Percentiles rank a stretch among this genome's conserved stretches.
Conservation (phyloP, 2,797 vertebrate species). For the Micromesistius poutassou region DNA sequence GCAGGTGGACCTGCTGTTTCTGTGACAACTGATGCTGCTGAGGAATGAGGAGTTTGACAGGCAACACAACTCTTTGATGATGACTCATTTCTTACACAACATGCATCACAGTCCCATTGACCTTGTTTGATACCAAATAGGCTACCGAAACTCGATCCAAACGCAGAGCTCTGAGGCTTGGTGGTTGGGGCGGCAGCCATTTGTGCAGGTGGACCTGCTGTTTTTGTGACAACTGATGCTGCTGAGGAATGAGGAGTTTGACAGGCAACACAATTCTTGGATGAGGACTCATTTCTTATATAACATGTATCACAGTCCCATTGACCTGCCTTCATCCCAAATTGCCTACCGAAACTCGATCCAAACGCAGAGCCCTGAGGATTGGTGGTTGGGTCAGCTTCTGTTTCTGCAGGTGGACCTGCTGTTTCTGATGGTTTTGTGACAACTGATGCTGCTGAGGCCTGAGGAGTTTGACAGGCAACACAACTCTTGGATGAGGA, state of each 20-base stretch:
- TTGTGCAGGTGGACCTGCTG: conserved; percentile 40
- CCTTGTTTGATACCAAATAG: conserved; percentile 55
- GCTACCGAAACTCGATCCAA: conserved; percentile 68
- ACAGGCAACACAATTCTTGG: conserved; percentile 60
- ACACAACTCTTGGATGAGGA: no score
- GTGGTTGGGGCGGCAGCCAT: conserved; percentile 28
- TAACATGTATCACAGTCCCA: conserved; percentile 62
- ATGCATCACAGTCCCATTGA: conserved; percentile 79
- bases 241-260: conserved; percentile 69
- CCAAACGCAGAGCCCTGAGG: no score
- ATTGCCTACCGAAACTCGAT: no score
- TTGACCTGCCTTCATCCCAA: conserved; percentile 54
- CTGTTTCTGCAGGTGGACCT: no score
- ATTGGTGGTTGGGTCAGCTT: no score
- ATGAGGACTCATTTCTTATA: conserved; percentile 51
- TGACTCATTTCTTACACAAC: conserved; percentile 74
- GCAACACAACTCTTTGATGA: conserved; percentile 70
- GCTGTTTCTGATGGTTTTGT: no score
- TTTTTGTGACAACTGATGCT: conserved; percentile 38
- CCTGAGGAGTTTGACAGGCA: no score
- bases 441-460: no score
- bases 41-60: conserved; percentile 71
- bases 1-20: conserved; percentile 31
- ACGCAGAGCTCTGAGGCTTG: conserved; percentile 16
- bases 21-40: conserved; percentile 39